These are phyloP conservation scores for Penaeus monodon DNA, from an alignment of 2,888 invertebrate species.

Conservation along the genomic window DNA sequence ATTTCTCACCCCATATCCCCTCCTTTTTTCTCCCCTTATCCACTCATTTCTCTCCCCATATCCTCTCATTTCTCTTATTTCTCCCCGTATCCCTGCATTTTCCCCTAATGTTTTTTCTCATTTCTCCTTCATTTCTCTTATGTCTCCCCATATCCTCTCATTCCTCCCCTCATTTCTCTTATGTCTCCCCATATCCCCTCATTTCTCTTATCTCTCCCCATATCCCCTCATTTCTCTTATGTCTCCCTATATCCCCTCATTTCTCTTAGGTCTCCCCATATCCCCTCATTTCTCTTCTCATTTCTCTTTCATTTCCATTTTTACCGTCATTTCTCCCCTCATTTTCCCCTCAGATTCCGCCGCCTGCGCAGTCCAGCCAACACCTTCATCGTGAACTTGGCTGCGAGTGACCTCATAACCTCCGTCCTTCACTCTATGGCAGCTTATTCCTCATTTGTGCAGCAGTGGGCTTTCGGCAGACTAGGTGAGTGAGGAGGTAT, in stretches of 20 bases:
- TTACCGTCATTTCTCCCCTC: conserved; percentile 9
- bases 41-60: neutral
- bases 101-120: neutral
- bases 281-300: neutral
- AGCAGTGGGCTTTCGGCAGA: conserved; percentile 71
- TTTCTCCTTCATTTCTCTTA: neutral
- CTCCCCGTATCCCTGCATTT: too few species aligned
- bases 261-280: neutral
- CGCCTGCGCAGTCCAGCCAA: conserved; percentile 69
- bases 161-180: neutral
- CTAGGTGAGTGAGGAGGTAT: conserved; percentile 68
- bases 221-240: neutral
- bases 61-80: neutral
- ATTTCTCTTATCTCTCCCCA: neutral
- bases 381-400: conserved; percentile 69
- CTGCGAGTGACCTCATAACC: conserved; percentile 68
- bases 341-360: conserved; percentile 67
- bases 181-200: neutral
- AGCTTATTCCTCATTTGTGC: conserved; percentile 68
- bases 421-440: conserved; percentile 69
- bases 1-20: neutral
- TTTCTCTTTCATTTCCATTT: neutral
- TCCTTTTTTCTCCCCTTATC: neutral
- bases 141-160: neutral
- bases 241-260: neutral